Conservation (phyloP, 2,888 invertebrate genomes). For the Acanthosoma haemorrhoidale region DNA sequence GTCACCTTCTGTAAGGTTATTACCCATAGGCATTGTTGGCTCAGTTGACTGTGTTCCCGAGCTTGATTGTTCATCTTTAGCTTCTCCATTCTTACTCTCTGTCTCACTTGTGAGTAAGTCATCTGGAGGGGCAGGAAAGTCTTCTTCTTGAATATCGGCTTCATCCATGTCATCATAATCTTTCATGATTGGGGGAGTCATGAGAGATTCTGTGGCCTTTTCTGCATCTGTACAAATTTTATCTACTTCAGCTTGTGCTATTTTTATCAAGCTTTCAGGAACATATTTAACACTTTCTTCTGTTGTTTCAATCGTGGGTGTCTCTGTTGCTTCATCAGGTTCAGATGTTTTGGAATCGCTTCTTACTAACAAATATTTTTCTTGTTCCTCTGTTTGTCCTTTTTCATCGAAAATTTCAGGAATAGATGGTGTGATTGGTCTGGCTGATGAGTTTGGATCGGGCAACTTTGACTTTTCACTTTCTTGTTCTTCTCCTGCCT, state of each 20-base stretch:
- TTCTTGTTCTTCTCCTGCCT: background rate
- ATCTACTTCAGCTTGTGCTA: conserved; percentile 41
- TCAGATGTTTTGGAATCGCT: background rate
- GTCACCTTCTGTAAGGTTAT: background rate
- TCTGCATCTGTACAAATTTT: conserved; percentile 41
- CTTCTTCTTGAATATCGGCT: conserved; percentile 4
- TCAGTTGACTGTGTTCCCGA: conserved; percentile 18
- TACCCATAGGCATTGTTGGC: conserved; percentile 15
- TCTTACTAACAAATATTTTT: background rate
- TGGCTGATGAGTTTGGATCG: background rate
- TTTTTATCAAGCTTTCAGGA: conserved; percentile 35
- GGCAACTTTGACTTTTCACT: background rate
- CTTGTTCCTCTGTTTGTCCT: background rate
- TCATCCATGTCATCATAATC: background rate
- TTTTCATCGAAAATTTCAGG: background rate
- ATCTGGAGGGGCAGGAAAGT: conserved; percentile 36
- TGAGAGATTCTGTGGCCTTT: conserved; percentile 39
- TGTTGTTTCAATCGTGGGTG: background rate
- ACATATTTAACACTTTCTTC: background rate
- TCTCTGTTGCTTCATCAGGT: no score
- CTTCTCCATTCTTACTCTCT: background rate
- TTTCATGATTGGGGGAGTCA: conserved; percentile 30
- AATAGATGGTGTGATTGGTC: background rate
- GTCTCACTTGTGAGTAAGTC: conserved; percentile 17
- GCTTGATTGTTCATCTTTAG: conserved; percentile 14